Evolutionary conservation across 2,888 invertebrate genomes (phyloP), one percentile per base, ranked within the genome.

Genomic region (Agrochola lychnidis): DNA sequence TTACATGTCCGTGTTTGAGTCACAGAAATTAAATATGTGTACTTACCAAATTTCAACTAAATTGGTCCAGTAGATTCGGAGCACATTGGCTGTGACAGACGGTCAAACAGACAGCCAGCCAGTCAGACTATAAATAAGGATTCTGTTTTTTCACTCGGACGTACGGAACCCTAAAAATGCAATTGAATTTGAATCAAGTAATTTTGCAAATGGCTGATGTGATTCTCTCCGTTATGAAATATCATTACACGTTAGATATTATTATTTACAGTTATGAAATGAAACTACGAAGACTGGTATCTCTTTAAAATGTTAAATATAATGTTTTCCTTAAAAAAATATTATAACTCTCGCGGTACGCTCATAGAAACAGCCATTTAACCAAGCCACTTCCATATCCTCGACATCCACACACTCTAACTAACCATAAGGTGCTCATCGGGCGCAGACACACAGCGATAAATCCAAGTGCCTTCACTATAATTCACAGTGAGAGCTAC

Each of bases 361-460:
- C 70, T 81, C 70, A 42, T 1, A 16, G 14, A 40, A 6, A 19
- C 25, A 7, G n/a, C 2, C 25, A 62, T 12, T 9, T 7, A n/a
- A 6, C 7, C 36, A 1, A 48, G 70, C 9, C 88, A 3, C 66
- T 77, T 87, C 87, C 71, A 85, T 73, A 4, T 0, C 4, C 6
- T 12, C 12, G 45, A 81, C 25, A 61, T 88, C 76, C 25, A 7
- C 40, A 25, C 36, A 51, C 73, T 62, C 68, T 61, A 81, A 90
- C 90, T 91, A 91, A 92, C 93, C 93, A 93, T 93, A 92, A 92
- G 89, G 83, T 90, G 77, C 78, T 87, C 87, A 92, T 90, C 91
- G 88, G 89, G 90, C 88, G 89, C 89, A 88, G 90, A 87, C 89
- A 89, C 87, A 89, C 88, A 86, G 90, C 89, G 85, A 92, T 94